phyloP scores from a whole-genome alignment of 2,888 invertebrate genomes.

The Noctua comes region DNA sequence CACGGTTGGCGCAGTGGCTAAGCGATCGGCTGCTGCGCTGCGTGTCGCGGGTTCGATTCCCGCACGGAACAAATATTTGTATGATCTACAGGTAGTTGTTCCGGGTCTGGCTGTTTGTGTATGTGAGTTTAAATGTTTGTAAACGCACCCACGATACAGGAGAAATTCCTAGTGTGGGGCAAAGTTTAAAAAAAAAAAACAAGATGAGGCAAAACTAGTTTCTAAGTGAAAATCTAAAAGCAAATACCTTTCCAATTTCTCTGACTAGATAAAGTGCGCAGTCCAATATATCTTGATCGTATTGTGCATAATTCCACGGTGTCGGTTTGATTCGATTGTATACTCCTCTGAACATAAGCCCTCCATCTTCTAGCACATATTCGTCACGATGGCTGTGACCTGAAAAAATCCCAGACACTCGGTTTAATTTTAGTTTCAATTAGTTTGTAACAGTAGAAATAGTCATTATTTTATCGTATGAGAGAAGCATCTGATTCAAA shows the following conservation, averaged over 20 bases:
- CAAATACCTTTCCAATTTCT: slow-evolving; percentile 92
- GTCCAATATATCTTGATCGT: slow-evolving; percentile 95
- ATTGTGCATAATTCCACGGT: slow-evolving; percentile 98
- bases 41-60: too few relatives aligned
- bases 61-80: too few relatives aligned
- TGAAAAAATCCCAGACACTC: slow-evolving; percentile 60
- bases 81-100: too few relatives aligned
- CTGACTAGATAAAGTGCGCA: slow-evolving; percentile 94
- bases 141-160: too few relatives aligned
- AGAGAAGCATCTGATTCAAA: not conserved
- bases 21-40: too few relatives aligned
- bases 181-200: too few relatives aligned
- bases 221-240: slow-evolving; percentile 38
- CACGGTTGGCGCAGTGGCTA: too few relatives aligned
- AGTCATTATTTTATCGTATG: not conserved
- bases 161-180: too few relatives aligned
- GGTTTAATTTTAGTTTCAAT: slow-evolving; percentile 22
- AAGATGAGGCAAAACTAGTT: slow-evolving; percentile 39
- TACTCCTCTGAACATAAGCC: slow-evolving; percentile 97
- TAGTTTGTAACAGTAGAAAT: not conserved
- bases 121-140: too few relatives aligned
- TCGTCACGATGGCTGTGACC: slow-evolving; percentile 94
- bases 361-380: slow-evolving; percentile 96
- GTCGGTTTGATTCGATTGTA: slow-evolving; percentile 95
- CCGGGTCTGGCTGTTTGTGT: too few relatives aligned